Percentiles rank a stretch among this genome's conserved stretches.
Evolutionary conservation across 2,888 invertebrate genomes (phyloP).

Genomic region (Baronia brevicornis): DNA sequence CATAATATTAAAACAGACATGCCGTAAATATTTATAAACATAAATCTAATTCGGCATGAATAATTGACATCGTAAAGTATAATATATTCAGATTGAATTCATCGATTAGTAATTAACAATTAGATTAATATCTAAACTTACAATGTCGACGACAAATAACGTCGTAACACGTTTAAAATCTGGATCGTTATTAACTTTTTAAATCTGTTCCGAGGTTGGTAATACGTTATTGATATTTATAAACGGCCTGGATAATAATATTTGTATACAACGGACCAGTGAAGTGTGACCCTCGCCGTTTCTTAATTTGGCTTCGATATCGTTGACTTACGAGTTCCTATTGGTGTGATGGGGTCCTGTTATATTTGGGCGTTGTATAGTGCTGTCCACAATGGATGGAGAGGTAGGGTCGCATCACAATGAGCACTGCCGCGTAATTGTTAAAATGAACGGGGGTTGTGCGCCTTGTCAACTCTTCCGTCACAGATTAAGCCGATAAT

Average conservation of each 20-base stretch:
- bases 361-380: constrained; percentile 40
- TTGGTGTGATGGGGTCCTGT: constrained; percentile 29
- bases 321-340: constrained; percentile 23
- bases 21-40: constrained; percentile 12
- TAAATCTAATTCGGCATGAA: constrained; percentile 14
- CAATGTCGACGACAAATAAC: constrained; percentile 36
- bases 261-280: constrained; percentile 57
- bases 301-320: constrained; percentile 13
- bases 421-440: constrained; percentile 70
- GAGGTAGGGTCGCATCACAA: constrained; percentile 67
- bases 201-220: constrained; percentile 66
- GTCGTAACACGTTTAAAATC: constrained; percentile 41
- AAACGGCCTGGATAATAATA: constrained; percentile 72
- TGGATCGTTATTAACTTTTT: constrained; percentile 66
- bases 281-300: constrained; percentile 37
- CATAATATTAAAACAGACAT: no score
- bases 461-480: constrained; percentile 68
- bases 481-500: constrained; percentile 48
- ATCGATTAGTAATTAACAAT: constrained; percentile 14
- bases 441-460: constrained; percentile 71
- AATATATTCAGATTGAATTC: constrained; percentile 14
- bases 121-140: constrained; percentile 9
- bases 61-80: constrained; percentile 8
- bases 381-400: constrained; percentile 66
- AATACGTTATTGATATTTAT: constrained; percentile 75